Evolutionary conservation across 35 echinoderm and acorn worm species (phyloP).

Genomic region (Apostichopus parvimensis): DNA sequence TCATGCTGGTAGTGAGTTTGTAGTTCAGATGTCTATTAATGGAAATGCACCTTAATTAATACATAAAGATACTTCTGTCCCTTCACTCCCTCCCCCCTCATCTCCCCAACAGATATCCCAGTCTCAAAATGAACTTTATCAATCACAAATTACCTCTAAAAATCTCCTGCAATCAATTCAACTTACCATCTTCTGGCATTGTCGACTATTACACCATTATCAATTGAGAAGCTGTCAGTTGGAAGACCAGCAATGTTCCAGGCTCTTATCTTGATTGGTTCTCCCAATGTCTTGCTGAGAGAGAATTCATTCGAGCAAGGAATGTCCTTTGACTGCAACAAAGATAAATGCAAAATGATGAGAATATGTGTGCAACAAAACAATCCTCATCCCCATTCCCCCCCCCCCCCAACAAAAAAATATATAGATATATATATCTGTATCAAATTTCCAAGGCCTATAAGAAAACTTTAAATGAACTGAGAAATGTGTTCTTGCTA

Average conservation of each 20-base stretch:
- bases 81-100: no score
- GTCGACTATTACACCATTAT: constrained; percentile 98
- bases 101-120: no score
- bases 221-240: constrained; percentile 95
- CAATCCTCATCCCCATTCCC: background rate
- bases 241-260: constrained; percentile 99
- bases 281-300: constrained; percentile 90
- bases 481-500: background rate
- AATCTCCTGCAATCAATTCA: no score
- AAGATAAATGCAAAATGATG: background rate
- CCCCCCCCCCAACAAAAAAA: no score
- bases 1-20: no score
- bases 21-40: no score
- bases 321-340: constrained; percentile 78
- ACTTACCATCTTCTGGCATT: constrained; percentile 99
- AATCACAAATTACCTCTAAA: no score
- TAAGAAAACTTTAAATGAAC: background rate
- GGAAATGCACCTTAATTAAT: no score
- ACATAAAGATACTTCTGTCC: no score
- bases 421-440: background rate
- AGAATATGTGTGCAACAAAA: no score
- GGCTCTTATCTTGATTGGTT: constrained; percentile 98
- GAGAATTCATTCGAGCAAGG: constrained; percentile 89
- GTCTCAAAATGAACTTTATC: no score
- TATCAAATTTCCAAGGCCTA: background rate